Conservation (phyloP, 1,140 invertebrate genomes). For the Batillaria attramentaria region DNA sequence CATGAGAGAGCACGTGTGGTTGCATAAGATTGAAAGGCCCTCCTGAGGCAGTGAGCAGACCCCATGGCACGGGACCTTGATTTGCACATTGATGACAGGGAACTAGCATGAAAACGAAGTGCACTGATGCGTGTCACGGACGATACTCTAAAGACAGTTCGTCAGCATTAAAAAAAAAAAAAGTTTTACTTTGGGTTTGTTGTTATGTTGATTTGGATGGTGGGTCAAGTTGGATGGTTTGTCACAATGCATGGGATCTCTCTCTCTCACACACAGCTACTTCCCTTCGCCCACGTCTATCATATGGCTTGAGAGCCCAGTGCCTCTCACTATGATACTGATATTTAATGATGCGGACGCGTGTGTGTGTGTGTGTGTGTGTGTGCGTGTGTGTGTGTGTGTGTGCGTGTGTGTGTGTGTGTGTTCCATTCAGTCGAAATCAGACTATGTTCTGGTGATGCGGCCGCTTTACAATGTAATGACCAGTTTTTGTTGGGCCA, state of each 20-base stretch:
- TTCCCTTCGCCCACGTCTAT: neutral
- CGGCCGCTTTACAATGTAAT: neutral
- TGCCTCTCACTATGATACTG: too few relatives aligned
- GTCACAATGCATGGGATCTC: neutral
- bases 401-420: constrained; percentile 13
- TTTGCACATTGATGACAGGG: neutral
- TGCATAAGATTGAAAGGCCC: too few relatives aligned
- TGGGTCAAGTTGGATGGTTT: neutral
- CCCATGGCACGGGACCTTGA: neutral
- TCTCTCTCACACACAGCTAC: neutral
- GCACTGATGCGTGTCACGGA: neutral
- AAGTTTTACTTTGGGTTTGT: neutral
- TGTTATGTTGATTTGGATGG: neutral
- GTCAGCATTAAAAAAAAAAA: too few relatives aligned
- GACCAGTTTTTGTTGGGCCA: neutral
- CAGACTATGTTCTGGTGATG: too few relatives aligned
- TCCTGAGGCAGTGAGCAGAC: neutral
- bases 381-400: constrained; percentile 9
- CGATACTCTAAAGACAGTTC: neutral
- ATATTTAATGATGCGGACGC: too few relatives aligned
- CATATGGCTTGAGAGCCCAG: neutral
- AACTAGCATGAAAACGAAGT: neutral
- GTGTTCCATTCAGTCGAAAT: neutral
- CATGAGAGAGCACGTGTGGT: too few relatives aligned
- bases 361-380: neutral